These are phyloP conservation scores for Leptinotarsa haldemani DNA, from an alignment of 2,888 invertebrate genomes.

Conservation along the genomic window DNA sequence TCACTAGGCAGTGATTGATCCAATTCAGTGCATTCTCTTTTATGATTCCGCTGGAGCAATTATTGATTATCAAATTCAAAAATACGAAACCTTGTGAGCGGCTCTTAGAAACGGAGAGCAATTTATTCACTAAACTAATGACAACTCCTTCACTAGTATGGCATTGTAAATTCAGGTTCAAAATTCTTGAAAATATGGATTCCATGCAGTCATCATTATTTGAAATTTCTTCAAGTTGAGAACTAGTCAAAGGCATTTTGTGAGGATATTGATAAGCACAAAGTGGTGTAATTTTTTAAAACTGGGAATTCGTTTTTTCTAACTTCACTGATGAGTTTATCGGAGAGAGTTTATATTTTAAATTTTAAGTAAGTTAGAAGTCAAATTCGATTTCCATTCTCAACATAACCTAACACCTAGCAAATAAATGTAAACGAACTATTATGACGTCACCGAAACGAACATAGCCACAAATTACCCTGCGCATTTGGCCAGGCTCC, in stretches of 20 bases:
- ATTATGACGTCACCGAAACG: too few relatives aligned
- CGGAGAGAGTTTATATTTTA: too few relatives aligned
- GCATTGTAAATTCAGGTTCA: slow-evolving; percentile 44
- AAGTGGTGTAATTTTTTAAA: background rate
- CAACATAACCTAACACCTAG: too few relatives aligned
- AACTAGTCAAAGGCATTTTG: slow-evolving; percentile 21
- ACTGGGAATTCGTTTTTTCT: too few relatives aligned
- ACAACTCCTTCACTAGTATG: slow-evolving; percentile 43
- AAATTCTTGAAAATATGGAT: slow-evolving; percentile 24
- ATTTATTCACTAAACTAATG: slow-evolving; percentile 45
- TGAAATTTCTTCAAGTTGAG: slow-evolving; percentile 19
- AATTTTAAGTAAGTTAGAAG: too few relatives aligned
- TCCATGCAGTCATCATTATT: background rate
- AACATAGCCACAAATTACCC: too few relatives aligned
- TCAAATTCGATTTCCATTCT: too few relatives aligned
- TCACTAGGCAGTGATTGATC: slow-evolving; percentile 46
- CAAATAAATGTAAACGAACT: too few relatives aligned
- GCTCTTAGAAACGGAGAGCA: slow-evolving; percentile 45
- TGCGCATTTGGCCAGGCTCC: too few relatives aligned
- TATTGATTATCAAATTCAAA: slow-evolving; percentile 42
- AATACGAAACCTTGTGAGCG: slow-evolving; percentile 49
- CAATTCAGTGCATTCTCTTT: slow-evolving; percentile 46
- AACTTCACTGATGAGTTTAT: too few relatives aligned
- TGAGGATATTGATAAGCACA: background rate
- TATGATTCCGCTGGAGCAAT: slow-evolving; percentile 40